A percentile compares a stretch with the other conserved stretches of the same genome.
Evolutionary conservation across 2,888 invertebrate species (phyloP).

Genomic region (Pteria penguin): DNA sequence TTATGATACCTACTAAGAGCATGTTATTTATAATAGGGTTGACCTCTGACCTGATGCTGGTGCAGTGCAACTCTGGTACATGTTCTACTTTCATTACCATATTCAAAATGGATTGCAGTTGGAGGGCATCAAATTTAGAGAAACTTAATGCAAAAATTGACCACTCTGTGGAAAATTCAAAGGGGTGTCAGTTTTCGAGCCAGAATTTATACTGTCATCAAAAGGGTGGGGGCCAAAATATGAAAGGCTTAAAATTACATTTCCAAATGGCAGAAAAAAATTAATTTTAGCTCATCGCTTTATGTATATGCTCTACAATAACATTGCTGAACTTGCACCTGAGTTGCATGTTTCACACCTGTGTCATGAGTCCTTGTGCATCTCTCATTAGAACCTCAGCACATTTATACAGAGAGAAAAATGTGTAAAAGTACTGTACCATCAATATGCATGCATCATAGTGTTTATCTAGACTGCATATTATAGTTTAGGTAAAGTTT

Average conservation of each 20-base stretch:
- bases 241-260: constrained; percentile 2
- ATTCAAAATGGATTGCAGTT: too few species aligned
- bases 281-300: neutral
- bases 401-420: neutral
- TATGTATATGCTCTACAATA: neutral
- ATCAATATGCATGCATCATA: neutral
- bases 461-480: neutral
- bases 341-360: constrained; percentile 11
- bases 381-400: neutral
- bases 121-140: too few species aligned
- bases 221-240: constrained; percentile 3
- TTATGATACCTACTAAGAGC: too few species aligned
- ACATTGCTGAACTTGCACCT: neutral
- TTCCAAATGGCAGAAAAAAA: constrained; percentile 4
- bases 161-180: too few species aligned
- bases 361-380: neutral
- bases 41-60: too few species aligned
- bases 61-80: too few species aligned
- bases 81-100: too few species aligned
- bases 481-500: neutral
- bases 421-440: constrained; percentile 5
- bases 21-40: too few species aligned
- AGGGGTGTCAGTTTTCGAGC: neutral
- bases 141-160: too few species aligned
- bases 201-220: neutral